Percentiles rank a stretch among this genome's conserved stretches.
Evolutionary conservation across 2,113 vertebrate genomes (phyloP).

Genomic region (Gadus macrocephalus): DNA sequence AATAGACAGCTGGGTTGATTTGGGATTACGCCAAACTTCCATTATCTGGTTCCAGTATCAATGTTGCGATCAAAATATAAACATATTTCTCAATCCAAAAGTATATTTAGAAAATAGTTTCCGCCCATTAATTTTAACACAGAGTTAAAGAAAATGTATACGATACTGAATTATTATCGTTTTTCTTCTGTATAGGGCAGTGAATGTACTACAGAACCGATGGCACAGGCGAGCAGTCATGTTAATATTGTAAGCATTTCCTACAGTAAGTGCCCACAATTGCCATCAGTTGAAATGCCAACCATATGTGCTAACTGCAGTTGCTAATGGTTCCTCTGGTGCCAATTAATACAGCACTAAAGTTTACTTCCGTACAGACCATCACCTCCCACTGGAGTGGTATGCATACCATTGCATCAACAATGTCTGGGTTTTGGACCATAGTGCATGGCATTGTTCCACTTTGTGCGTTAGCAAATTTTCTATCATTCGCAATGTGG

Average conservation of each 20-base stretch:
- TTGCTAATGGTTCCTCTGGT: slow-evolving; percentile 19
- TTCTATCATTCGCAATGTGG: slow-evolving; percentile 17
- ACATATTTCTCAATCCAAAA: no score
- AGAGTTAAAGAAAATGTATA: no score
- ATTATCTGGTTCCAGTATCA: no score
- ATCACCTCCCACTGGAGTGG: slow-evolving; percentile 16
- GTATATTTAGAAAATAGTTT: no score
- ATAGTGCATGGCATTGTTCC: slow-evolving; percentile 29
- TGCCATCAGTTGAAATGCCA: not conserved
- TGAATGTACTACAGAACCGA: not conserved
- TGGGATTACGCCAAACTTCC: no score
- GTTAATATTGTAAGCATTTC: not conserved
- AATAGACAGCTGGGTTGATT: no score
- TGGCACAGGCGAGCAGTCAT: not conserved
- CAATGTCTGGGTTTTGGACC: not conserved
- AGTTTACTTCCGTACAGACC: slow-evolving; percentile 30
- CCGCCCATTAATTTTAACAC: no score
- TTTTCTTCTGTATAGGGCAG: not conserved
- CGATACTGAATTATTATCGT: no score
- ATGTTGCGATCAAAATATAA: no score
- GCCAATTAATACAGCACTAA: slow-evolving; percentile 29
- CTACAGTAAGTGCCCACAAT: not conserved
- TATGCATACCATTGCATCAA: slow-evolving; percentile 26
- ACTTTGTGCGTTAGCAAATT: slow-evolving; percentile 22
- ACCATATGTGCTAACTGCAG: slow-evolving; percentile 27